phyloP scores from a whole-genome alignment of 2,888 invertebrate genomes.

The Spatulosminthurus flaviceps region DNA sequence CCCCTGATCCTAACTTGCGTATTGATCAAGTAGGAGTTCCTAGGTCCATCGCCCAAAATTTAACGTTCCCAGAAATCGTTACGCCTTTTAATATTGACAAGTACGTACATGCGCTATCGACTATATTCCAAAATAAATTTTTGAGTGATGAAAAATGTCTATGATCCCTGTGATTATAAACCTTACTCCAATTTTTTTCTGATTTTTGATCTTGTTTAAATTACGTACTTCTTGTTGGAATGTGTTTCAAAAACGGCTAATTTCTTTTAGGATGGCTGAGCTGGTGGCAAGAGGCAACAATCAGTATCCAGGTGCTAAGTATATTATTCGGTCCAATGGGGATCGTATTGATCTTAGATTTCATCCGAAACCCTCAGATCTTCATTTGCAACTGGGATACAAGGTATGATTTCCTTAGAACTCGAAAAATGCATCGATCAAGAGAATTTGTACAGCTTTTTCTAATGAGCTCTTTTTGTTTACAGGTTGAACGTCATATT shows the following conservation, averaged over 20 bases:
- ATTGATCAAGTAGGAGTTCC: constrained; percentile 99
- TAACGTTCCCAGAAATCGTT: constrained; percentile 99
- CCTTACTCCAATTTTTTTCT: constrained; percentile 49
- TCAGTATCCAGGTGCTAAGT: constrained; percentile 99
- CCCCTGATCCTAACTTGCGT: constrained; percentile 92
- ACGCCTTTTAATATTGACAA: constrained; percentile 97
- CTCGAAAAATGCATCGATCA: no score
- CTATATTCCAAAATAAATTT: not conserved
- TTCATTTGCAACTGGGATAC: constrained; percentile 95
- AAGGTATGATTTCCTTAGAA: constrained; percentile 72
- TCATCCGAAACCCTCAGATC: constrained; percentile 96
- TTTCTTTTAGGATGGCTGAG: constrained; percentile 77
- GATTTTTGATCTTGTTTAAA: constrained; percentile 11
- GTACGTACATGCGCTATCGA: not conserved
- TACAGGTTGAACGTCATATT: constrained; percentile 95
- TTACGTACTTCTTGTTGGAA: not conserved
- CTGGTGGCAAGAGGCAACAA: constrained; percentile 95
- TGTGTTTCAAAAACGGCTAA: not conserved
- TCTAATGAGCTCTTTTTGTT: no score
- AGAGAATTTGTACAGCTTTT: not conserved
- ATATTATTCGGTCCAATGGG: constrained; percentile 98
- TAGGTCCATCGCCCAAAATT: constrained; percentile 96
- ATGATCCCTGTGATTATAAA: not conserved
- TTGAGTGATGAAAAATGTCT: constrained; percentile 34
- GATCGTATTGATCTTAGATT: constrained; percentile 98